These are phyloP conservation scores for Papilio xuthus DNA, from an alignment of 1,140 invertebrate genomes.

Conservation along the genomic window DNA sequence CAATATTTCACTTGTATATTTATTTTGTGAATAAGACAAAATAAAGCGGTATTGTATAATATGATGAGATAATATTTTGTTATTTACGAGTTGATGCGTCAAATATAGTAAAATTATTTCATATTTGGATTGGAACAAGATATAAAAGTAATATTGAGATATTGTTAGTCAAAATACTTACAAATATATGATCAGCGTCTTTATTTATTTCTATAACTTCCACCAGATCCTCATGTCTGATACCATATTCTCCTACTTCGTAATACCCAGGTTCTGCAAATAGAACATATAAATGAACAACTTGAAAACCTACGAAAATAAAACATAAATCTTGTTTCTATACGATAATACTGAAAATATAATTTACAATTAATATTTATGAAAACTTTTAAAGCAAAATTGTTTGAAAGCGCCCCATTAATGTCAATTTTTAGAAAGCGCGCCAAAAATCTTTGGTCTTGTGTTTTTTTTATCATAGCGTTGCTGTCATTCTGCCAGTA, in stretches of 20 bases:
- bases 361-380: not conserved
- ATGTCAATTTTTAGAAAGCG: not conserved
- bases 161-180: constrained; percentile 45
- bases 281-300: not conserved
- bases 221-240: constrained; percentile 96
- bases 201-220: constrained; percentile 81
- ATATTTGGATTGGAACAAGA: no score
- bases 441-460: not conserved
- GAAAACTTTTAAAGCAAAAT: not conserved
- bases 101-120: no score
- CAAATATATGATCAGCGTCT: constrained; percentile 59
- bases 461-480: no score
- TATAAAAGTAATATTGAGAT: not conserved
- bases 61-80: no score
- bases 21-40: no score
- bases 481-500: not conserved
- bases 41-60: no score
- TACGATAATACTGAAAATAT: not conserved
- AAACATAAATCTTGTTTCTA: no score
- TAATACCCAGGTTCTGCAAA: constrained; percentile 90
- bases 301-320: not conserved
- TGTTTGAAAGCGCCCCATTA: not conserved
- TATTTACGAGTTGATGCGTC: no score
- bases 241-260: constrained; percentile 93
- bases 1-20: no score